These are phyloP conservation scores for Matsumyia berberina DNA, from an alignment of 2,888 invertebrate genomes.

Conservation along the genomic window DNA sequence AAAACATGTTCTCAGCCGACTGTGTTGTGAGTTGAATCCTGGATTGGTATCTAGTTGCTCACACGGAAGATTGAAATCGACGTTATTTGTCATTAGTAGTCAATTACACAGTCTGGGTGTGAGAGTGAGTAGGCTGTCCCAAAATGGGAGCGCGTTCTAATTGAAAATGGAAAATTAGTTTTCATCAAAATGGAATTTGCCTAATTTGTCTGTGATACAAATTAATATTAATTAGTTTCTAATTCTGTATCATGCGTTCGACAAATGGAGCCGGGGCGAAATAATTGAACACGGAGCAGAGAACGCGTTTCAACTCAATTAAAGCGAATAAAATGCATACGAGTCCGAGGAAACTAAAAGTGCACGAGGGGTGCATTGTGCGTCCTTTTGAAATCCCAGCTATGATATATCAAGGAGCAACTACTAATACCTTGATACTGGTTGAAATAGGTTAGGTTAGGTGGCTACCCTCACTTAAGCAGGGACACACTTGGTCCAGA, in stretches of 20 bases:
- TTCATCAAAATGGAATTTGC: slow-evolving; percentile 54
- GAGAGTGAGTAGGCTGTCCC: background rate
- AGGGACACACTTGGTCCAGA: no score
- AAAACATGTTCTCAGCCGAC: slow-evolving; percentile 44
- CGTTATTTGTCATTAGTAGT: slow-evolving; percentile 69
- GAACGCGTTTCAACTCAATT: no score
- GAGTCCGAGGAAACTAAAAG: no score
- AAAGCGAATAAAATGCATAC: no score
- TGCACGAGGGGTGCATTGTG: no score
- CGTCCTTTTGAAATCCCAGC: no score
- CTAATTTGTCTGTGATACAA: slow-evolving; percentile 56
- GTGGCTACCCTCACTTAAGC: no score
- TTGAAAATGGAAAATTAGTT: slow-evolving; percentile 53
- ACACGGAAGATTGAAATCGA: slow-evolving; percentile 59
- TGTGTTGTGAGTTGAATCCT: slow-evolving; percentile 12
- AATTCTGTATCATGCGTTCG: slow-evolving; percentile 18
- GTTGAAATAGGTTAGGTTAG: no score
- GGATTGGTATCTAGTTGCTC: slow-evolving; percentile 46
- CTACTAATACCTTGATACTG: no score
- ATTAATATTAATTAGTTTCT: slow-evolving; percentile 63
- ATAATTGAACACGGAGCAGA: background rate
- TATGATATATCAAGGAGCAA: no score
- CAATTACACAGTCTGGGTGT: slow-evolving; percentile 53
- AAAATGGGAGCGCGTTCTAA: slow-evolving; percentile 38
- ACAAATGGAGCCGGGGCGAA: background rate